Percentiles rank a stretch among this genome's conserved stretches.
Conservation (phyloP, 2,113 vertebrate species). For the Pandion haliaetus region DNA sequence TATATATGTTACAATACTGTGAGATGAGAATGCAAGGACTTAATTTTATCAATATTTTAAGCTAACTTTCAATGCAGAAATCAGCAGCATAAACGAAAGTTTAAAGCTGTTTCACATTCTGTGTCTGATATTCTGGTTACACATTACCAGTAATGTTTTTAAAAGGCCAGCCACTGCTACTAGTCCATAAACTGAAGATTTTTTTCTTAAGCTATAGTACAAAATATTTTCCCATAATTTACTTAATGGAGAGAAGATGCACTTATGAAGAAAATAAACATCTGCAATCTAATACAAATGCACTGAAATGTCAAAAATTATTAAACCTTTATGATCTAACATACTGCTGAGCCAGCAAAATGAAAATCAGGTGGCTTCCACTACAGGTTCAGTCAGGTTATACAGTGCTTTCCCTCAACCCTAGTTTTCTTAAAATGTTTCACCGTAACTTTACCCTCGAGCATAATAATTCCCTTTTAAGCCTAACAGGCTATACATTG, state of each 20-base stretch:
- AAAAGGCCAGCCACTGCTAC: neutral
- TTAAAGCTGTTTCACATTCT: neutral
- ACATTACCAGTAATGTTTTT: neutral
- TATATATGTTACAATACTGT: neutral
- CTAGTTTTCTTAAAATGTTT: neutral
- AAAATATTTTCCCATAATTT: conserved; percentile 51
- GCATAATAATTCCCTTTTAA: conserved; percentile 16
- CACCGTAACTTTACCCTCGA: neutral
- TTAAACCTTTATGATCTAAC: conserved; percentile 27
- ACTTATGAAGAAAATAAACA: conserved; percentile 9
- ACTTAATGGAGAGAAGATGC: conserved; percentile 41
- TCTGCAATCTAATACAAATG: conserved; percentile 11
- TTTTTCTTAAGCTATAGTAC: conserved; percentile 1
- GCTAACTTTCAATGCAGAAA: neutral
- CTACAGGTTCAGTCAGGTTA: conserved; percentile 45
- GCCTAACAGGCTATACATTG: neutral
- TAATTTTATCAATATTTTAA: neutral
- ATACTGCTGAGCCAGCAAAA: conserved; percentile 39
- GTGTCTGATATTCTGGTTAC: neutral
- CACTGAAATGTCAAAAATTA: conserved; percentile 29
- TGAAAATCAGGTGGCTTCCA: conserved; percentile 30
- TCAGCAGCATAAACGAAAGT: neutral
- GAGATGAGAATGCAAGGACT: neutral
- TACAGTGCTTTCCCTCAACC: neutral
- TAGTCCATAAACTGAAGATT: neutral